A percentile compares a stretch with the other conserved stretches of the same genome.
Conservation (phyloP, 2,888 invertebrate species). For the Listrodromus nycthemerus region DNA sequence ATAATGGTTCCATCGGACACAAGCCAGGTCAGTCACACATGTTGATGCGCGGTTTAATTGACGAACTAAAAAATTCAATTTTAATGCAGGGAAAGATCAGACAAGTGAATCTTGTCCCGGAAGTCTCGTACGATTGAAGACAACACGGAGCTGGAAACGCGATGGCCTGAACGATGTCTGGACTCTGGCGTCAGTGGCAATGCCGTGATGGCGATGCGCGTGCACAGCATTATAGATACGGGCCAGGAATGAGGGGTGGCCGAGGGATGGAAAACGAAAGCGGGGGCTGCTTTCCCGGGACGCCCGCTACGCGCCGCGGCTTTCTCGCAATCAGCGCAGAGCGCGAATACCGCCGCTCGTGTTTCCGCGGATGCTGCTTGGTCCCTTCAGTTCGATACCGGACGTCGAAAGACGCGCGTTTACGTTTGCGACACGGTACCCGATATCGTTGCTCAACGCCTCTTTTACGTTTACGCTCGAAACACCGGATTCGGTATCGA, state of each 20-base stretch:
- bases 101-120: not conserved
- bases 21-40: too few species aligned
- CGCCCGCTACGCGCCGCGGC: constrained; percentile 33
- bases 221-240: constrained; percentile 18
- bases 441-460: constrained; percentile 7
- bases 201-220: constrained; percentile 6
- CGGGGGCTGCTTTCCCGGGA: constrained; percentile 45
- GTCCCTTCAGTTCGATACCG: constrained; percentile 48
- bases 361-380: constrained; percentile 37
- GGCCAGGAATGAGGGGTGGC: not conserved
- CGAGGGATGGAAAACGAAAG: constrained; percentile 22
- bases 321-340: constrained; percentile 45
- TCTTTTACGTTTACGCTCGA: not conserved
- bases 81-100: not conserved
- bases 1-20: too few species aligned
- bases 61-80: too few species aligned
- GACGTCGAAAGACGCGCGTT: constrained; percentile 41
- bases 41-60: too few species aligned
- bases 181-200: constrained; percentile 21
- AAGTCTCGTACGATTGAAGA: not conserved
- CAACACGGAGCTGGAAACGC: not conserved
- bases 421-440: not conserved
- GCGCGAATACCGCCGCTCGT: constrained; percentile 33
- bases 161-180: constrained; percentile 11
- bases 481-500: not conserved